These are phyloP conservation scores for Sminthopsis crassicaudata DNA, from an alignment of 2,113 vertebrate genomes.

Conservation along the genomic window DNA sequence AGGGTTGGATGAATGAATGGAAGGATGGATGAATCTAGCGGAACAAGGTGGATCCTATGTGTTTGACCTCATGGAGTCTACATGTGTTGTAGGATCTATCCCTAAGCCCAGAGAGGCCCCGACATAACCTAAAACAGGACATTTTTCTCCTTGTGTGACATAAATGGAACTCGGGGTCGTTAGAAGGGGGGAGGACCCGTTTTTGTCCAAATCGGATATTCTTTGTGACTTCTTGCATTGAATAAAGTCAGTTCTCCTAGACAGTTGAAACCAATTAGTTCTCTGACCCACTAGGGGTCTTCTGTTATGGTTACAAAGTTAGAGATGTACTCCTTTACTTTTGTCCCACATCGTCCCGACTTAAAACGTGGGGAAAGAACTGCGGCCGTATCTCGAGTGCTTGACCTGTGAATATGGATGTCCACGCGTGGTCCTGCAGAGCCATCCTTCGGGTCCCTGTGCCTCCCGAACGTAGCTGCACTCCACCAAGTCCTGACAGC, in stretches of 20 bases:
- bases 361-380: not conserved
- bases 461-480: not conserved
- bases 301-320: not conserved
- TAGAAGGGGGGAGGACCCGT: not conserved
- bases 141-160: not conserved
- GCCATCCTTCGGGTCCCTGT: not conserved
- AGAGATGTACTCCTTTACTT: not conserved
- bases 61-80: not conserved
- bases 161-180: not conserved
- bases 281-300: not conserved
- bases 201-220: not conserved
- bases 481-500: not conserved
- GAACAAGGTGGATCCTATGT: not conserved
- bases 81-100: not conserved
- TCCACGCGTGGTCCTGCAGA: not conserved
- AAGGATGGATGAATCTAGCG: not conserved
- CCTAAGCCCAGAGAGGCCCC: not conserved
- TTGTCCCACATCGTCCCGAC: not conserved
- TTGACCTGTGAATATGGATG: not conserved
- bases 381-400: not conserved
- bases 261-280: not conserved
- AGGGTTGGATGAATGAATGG: not conserved
- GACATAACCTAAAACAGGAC: not conserved
- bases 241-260: not conserved
- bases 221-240: not conserved